Evolutionary conservation across 1,140 invertebrate species (phyloP), one percentile per base, ranked within the genome.

Genomic region (Drosophila ohnishii): DNA sequence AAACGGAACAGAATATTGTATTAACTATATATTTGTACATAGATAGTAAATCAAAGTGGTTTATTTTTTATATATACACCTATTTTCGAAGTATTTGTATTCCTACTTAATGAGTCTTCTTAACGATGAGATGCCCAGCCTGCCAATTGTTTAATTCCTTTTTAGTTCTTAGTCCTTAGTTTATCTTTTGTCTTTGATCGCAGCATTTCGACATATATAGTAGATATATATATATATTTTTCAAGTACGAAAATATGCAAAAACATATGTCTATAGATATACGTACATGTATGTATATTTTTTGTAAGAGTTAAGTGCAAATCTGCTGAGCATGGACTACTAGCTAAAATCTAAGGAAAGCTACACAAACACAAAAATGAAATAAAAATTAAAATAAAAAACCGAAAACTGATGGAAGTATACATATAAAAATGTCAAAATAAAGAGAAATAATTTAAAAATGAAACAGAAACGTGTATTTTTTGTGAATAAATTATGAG

Each of bases 251-350:
- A 55, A 55, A 37, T 39, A 37, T 19, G 16, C 47, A 28, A 39
- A 28, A 35, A 59, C 32, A 65, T 47, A 47, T 56, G 30, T 70
- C 67, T 71, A 32, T 22, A 30, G 28, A 60, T 50, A 59, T 71
- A 73, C 25, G 55, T 56, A 62, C 65, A 73, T 22, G 55, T 56
- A 58, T 51, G 69, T 78, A 56, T 64, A 71, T 66, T 62, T 77
- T 77, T 77, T 78, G 57, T 78, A 67, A 77, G 35, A 74, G 75
- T 82, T 74, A 78, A 76, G 48, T 63, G 71, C 56, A 61, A 76
- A 60, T 76, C 71, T 83, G 84, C 83, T 83, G 84, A 87, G 83
- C 84, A 88, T 74, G 83, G 76, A 88, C 83, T 87, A 88, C 69
- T 87, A 87, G 83, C 84, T 87, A 67, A 70, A 74, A 74, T 53